Conservation (phyloP, 2,888 invertebrate species). For the Eudasyphora cyanicolor region DNA sequence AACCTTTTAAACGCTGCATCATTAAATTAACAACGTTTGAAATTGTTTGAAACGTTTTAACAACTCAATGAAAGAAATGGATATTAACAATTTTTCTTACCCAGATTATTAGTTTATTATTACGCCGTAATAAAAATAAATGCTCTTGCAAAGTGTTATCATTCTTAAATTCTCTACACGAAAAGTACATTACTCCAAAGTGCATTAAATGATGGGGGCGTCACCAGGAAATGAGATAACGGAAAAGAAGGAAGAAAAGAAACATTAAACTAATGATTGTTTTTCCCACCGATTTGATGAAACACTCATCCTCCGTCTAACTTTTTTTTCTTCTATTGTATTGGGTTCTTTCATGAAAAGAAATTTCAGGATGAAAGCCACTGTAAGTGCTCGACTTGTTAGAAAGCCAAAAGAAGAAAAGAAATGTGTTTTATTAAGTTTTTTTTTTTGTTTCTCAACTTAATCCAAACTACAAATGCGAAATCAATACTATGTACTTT, state of each 20-base stretch:
- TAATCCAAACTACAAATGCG: background rate
- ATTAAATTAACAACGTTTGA: too few relatives aligned
- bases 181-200: background rate
- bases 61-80: background rate
- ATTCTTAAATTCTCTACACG: background rate
- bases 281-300: background rate
- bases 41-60: too few relatives aligned
- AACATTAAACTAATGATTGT: background rate
- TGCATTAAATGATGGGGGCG: background rate
- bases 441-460: too few relatives aligned
- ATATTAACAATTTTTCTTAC: background rate
- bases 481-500: background rate
- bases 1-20: too few relatives aligned
- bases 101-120: background rate
- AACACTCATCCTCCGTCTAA: background rate
- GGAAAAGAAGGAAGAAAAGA: too few relatives aligned
- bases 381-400: background rate
- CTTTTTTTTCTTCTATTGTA: background rate
- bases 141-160: background rate
- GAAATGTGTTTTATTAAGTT: background rate
- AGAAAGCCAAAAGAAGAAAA: background rate
- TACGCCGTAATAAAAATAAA: background rate
- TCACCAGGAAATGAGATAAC: background rate
- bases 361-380: background rate
- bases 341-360: background rate